phyloP scores from a whole-genome alignment of 2,888 invertebrate species.

The Perizoma affinitatum region DNA sequence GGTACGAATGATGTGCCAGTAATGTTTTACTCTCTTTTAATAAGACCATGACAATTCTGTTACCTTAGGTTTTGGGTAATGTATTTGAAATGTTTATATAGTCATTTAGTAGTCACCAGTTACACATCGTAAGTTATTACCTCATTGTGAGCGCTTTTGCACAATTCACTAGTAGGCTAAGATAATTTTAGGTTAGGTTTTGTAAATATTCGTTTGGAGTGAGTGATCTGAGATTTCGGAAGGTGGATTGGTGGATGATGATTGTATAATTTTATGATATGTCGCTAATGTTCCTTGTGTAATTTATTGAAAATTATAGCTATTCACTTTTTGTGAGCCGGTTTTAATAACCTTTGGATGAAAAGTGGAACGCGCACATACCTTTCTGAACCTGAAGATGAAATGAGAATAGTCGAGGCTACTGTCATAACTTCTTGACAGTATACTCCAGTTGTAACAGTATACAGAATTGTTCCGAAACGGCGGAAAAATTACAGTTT shows the following conservation, averaged over 20 bases:
- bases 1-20: constrained; percentile 48
- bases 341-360: not conserved
- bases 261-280: constrained; percentile 47
- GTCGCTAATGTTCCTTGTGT: constrained; percentile 57
- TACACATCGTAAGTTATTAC: constrained; percentile 81
- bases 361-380: too few species aligned
- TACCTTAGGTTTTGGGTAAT: constrained; percentile 71
- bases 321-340: not conserved
- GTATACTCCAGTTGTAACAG: too few species aligned
- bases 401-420: too few species aligned
- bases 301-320: constrained; percentile 32
- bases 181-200: constrained; percentile 42
- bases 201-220: constrained; percentile 65
- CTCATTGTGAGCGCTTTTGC: constrained; percentile 82
- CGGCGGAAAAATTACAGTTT: too few species aligned
- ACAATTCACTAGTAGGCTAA: constrained; percentile 74
- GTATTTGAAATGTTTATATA: constrained; percentile 63
- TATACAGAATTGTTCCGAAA: too few species aligned
- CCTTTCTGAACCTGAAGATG: too few species aligned
- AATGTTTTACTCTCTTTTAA: constrained; percentile 42
- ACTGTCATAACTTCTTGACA: too few species aligned
- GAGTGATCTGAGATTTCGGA: constrained; percentile 26
- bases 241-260: constrained; percentile 34
- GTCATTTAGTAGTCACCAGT: constrained; percentile 82
- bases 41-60: constrained; percentile 74